Evolutionary conservation across 2,113 vertebrate genomes (phyloP), one percentile per base, ranked within the genome.

Genomic region (Hiodon tergisus): DNA sequence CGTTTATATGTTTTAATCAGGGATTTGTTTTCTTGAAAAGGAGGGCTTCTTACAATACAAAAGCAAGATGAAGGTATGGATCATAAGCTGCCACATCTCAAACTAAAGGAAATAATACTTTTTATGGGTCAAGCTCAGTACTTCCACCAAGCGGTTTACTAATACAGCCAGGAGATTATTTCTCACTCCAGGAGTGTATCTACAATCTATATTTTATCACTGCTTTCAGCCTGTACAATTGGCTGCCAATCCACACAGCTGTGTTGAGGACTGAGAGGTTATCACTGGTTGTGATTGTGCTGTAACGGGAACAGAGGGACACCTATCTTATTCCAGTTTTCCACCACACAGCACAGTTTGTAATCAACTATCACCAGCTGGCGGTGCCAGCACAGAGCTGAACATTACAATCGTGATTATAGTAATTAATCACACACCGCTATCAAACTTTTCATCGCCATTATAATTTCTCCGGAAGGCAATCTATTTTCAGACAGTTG

Each of bases 1-100:
- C 2, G 31, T 31, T 31, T 31, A 31, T 31, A 31, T n/a, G n/a
- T 60, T 2, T 57, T 1, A 7, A 1, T 11, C 6, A 58, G 11
- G 11, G 6, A 11, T 6, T 58, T 58, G 11, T 66, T 11, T 47
- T 48, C 16, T 66, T 16, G 11, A 17, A 5, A 14, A 9, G 46
- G 63, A 7, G 46, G 31, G 54, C 54, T 2, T 57, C 5, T 10
- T 57, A 31, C 54, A 57, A 57, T 57, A 57, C 54, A 57, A 48
- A 48, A 66, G 31, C 46, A 11, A 66, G 3, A 48, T 66, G 63
- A 66, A 47, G 63, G 9, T 66, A 48, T 16, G 16, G 31, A 47
- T 48, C 63, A 66, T 47, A 47, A 47, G 63, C 31, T 66, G 63
- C 63, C 63, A 66, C 63, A 47, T 66, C 48, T 48, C 63, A 48